Evolutionary conservation across 2,113 vertebrate genomes (phyloP).

Genomic region (Syngnathus scovelli): DNA sequence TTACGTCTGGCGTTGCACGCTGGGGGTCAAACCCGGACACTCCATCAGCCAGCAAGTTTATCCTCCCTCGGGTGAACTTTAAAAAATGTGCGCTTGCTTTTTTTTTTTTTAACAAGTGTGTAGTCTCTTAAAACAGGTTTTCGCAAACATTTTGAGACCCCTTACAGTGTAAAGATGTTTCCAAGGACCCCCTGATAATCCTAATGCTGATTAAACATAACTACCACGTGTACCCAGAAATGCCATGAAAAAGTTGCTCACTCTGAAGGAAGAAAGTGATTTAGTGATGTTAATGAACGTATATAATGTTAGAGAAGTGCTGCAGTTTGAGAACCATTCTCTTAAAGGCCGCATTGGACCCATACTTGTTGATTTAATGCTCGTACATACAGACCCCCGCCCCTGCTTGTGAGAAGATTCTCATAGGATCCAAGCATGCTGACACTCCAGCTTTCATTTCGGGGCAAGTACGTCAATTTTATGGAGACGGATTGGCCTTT

Average conservation of each 20-base stretch:
- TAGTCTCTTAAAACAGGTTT: neutral
- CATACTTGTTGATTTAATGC: constrained; percentile 57
- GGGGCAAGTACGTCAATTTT: constrained; percentile 33
- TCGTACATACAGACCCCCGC: neutral
- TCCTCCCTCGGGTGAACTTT: constrained; percentile 36
- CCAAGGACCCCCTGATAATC: neutral
- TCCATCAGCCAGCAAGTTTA: constrained; percentile 31
- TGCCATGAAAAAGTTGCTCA: neutral
- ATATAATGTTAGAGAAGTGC: neutral
- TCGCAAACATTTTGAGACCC: neutral
- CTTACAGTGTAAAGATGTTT: neutral
- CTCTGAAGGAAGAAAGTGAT: too few relatives aligned
- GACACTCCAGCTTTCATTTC: constrained; percentile 36
- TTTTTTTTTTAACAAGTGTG: neutral
- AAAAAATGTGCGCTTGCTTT: neutral
- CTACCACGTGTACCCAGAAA: neutral
- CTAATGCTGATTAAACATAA: neutral
- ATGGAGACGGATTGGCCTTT: constrained; percentile 58
- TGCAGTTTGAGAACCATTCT: constrained; percentile 16
- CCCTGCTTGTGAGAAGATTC: constrained; percentile 14
- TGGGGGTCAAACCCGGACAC: constrained; percentile 28
- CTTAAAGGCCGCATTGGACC: constrained; percentile 21
- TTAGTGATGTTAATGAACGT: too few relatives aligned
- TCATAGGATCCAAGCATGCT: constrained; percentile 22
- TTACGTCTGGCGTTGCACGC: constrained; percentile 35